phyloP scores from a whole-genome alignment of 2,113 vertebrate genomes.

The Otolemur garnettii region DNA sequence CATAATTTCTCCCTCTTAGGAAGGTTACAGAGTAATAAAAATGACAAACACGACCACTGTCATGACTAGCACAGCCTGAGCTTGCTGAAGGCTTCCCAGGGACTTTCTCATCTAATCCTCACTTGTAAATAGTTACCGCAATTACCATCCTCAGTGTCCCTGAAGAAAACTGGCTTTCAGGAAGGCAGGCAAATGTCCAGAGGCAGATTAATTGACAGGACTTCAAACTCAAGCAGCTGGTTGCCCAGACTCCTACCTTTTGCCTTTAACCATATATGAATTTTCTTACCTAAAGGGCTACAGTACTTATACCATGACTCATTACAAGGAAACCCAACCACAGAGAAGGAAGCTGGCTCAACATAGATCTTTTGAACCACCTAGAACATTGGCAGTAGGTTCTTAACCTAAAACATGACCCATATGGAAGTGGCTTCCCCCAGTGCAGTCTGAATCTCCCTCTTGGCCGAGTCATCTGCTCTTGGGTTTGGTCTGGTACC shows the following conservation, averaged over 20 bases:
- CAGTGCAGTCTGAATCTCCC: neutral
- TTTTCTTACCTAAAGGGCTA: neutral
- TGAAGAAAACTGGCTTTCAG: neutral
- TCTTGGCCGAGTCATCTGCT: neutral
- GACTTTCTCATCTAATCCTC: neutral
- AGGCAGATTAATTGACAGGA: neutral
- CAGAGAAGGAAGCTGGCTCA: neutral
- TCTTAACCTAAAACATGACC: conserved; percentile 2
- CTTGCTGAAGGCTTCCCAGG: neutral
- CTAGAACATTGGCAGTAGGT: neutral
- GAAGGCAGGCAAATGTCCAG: neutral
- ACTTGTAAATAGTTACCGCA: neutral
- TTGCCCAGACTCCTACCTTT: neutral
- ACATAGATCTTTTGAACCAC: neutral
- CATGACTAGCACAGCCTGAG: neutral
- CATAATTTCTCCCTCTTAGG: conserved; percentile 10
- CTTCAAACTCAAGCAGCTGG: neutral
- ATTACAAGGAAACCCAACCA: neutral
- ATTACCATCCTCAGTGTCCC: neutral
- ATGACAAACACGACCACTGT: neutral
- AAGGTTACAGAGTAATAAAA: neutral
- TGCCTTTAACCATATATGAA: neutral
- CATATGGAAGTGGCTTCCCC: neutral
- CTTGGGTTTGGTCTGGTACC: neutral
- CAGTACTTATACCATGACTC: neutral